These are phyloP conservation scores for Scalopus aquaticus DNA, from an alignment of 2,113 vertebrate species.

Conservation along the genomic window DNA sequence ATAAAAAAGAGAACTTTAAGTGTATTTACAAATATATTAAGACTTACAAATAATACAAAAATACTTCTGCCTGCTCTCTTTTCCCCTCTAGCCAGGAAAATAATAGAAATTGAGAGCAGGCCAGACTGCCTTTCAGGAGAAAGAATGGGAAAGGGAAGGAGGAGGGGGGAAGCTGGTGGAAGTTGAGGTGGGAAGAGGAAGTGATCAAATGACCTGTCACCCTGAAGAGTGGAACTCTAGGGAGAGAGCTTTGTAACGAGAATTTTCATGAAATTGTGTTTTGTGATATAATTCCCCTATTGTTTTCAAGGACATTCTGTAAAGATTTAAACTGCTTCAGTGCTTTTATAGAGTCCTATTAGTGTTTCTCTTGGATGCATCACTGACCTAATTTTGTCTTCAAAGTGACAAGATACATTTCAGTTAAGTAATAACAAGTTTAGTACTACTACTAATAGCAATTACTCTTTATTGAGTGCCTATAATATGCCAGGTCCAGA, in stretches of 20 bases:
- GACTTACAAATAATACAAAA: background rate
- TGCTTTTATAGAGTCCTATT: background rate
- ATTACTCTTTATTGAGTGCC: background rate
- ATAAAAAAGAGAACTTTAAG: background rate
- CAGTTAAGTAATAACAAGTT: constrained; percentile 4
- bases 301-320: background rate
- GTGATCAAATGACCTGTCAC: background rate
- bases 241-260: background rate
- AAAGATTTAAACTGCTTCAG: background rate
- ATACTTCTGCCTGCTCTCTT: background rate
- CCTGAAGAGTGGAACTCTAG: background rate
- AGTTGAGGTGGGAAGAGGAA: background rate
- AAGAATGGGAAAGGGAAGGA: background rate
- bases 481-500: background rate
- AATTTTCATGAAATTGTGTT: background rate
- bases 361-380: background rate
- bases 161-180: background rate
- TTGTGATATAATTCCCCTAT: background rate
- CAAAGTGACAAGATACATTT: background rate
- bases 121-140: background rate
- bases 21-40: background rate
- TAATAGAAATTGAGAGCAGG: background rate
- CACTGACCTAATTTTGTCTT: background rate
- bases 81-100: background rate
- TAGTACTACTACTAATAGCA: background rate